phyloP scores from a whole-genome alignment of 2,113 vertebrate species.

The Mola mola region DNA sequence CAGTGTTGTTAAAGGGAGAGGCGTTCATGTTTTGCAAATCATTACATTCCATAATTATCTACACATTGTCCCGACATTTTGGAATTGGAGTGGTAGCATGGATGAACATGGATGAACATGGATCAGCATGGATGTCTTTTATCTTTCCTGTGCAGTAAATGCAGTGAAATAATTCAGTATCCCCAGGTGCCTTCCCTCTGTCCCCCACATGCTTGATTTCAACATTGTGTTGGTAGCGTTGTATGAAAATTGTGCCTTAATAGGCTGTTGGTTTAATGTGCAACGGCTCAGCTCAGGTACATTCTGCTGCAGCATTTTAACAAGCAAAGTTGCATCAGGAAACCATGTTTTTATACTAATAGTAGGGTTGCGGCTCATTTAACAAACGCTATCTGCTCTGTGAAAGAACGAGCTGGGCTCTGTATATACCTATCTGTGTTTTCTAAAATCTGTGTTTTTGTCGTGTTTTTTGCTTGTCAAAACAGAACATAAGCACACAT shows the following conservation, averaged over 20 bases:
- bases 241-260: constrained; percentile 10
- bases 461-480: constrained; percentile 25
- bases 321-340: constrained; percentile 28
- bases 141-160: constrained; percentile 8
- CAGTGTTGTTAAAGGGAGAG: no score
- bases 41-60: no score
- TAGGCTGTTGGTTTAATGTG: constrained; percentile 24
- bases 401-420: constrained; percentile 11
- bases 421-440: constrained; percentile 17
- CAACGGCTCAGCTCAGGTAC: no score
- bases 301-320: constrained; percentile 58
- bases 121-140: constrained; percentile 9
- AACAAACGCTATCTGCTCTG: constrained; percentile 46
- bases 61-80: no score
- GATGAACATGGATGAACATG: no score
- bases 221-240: not conserved
- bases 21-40: no score
- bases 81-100: no score
- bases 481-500: constrained; percentile 1
- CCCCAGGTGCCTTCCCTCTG: not conserved
- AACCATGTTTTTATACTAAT: constrained; percentile 14
- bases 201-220: not conserved
- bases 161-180: constrained; percentile 27
- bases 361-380: constrained; percentile 27
- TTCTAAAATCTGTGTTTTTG: constrained; percentile 42